Evolutionary conservation across 2,113 vertebrate genomes (phyloP).

Genomic region (Prionailurus bengalensis): DNA sequence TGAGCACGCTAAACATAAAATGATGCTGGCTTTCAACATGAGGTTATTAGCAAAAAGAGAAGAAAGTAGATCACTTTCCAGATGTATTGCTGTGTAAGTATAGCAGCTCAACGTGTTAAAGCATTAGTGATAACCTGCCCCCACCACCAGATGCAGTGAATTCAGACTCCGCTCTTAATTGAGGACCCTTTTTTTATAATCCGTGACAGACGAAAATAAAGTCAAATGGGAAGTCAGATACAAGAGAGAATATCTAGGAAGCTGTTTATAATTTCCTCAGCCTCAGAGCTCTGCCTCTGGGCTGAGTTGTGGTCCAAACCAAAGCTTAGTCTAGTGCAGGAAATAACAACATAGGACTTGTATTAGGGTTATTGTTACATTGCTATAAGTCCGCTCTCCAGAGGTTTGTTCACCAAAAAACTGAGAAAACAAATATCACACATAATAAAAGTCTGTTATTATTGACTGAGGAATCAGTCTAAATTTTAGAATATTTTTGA

Average conservation of each 20-base stretch:
- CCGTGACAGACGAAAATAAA: slow-evolving; percentile 76
- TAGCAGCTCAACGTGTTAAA: neutral
- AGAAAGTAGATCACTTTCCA: neutral
- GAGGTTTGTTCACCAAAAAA: neutral
- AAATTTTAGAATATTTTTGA: slow-evolving; percentile 48
- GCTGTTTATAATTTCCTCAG: slow-evolving; percentile 38
- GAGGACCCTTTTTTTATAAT: slow-evolving; percentile 72
- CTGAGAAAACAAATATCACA: neutral
- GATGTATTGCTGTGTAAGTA: neutral
- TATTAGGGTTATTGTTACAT: neutral
- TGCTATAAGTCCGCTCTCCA: neutral
- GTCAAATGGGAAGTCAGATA: slow-evolving; percentile 63
- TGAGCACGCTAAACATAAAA: neutral
- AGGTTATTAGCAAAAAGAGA: slow-evolving; percentile 37
- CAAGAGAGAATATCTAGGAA: slow-evolving; percentile 71
- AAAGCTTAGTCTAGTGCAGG: slow-evolving; percentile 60
- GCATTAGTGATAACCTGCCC: slow-evolving; percentile 60
- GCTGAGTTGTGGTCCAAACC: slow-evolving; percentile 34
- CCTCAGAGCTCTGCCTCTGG: slow-evolving; percentile 63
- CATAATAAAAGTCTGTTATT: neutral
- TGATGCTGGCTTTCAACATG: neutral
- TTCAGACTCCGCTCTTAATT: slow-evolving; percentile 80
- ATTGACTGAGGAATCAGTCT: neutral
- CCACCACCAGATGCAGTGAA: slow-evolving; percentile 74
- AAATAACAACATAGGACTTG: neutral